phyloP scores from a whole-genome alignment of 2,888 invertebrate species.

The Oscheius sp. region DNA sequence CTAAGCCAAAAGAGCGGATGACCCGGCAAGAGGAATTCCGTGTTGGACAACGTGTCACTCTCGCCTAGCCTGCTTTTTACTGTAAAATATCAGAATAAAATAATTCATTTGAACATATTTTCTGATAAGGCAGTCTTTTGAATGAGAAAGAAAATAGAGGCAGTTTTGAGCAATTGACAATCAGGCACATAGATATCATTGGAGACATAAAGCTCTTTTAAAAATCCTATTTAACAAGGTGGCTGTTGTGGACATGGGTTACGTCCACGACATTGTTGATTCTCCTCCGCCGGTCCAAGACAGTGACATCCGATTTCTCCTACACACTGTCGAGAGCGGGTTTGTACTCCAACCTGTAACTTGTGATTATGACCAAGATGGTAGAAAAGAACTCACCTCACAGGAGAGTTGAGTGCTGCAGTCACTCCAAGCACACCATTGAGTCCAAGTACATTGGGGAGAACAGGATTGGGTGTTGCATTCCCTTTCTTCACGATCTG shows the following conservation, averaged over 20 bases:
- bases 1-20: constrained; percentile 26
- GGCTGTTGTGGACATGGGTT: constrained; percentile 55
- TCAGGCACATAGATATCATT: not conserved
- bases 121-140: too few relatives aligned
- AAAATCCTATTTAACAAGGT: constrained; percentile 50
- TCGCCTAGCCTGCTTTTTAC: constrained; percentile 36
- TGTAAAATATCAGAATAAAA: too few relatives aligned
- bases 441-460: constrained; percentile 65
- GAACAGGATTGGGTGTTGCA: constrained; percentile 66
- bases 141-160: not conserved
- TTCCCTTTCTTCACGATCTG: constrained; percentile 57
- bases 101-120: too few relatives aligned
- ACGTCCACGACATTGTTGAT: constrained; percentile 62
- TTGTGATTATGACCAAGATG: not conserved
- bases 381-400: constrained; percentile 38
- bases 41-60: constrained; percentile 39
- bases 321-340: constrained; percentile 63
- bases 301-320: constrained; percentile 68
- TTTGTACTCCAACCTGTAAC: constrained; percentile 20
- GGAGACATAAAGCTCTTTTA: constrained; percentile 16
- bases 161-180: constrained; percentile 8
- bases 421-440: constrained; percentile 65
- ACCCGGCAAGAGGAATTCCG: constrained; percentile 19
- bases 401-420: constrained; percentile 61
- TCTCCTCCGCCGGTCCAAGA: constrained; percentile 63